Percentiles rank a stretch among this genome's conserved stretches.
Evolutionary conservation across 2,113 vertebrate species (phyloP).

Genomic region (Dasyurus viverrinus): DNA sequence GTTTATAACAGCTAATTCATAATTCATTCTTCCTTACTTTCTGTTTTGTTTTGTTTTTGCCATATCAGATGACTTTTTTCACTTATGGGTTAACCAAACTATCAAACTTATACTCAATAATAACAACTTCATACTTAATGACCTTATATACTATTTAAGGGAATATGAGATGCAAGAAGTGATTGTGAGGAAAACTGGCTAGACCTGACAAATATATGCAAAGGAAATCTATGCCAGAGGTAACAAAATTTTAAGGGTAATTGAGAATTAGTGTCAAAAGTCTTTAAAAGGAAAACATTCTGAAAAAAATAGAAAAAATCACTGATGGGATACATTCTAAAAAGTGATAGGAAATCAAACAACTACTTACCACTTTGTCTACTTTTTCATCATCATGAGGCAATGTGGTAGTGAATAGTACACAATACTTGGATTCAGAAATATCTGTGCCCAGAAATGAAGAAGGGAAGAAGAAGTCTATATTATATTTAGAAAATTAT

Average conservation of each 20-base stretch:
- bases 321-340: not conserved
- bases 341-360: not conserved
- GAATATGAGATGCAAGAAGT: not conserved
- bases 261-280: not conserved
- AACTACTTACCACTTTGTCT: not conserved
- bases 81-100: not conserved
- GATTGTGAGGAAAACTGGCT: not conserved
- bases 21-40: not conserved
- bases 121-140: not conserved
- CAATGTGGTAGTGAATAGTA: not conserved
- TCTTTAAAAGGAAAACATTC: not conserved
- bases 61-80: not conserved
- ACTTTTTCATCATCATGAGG: not conserved
- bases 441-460: not conserved
- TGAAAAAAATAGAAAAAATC: not conserved
- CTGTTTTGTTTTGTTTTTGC: not conserved
- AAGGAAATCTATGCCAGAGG: not conserved
- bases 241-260: not conserved
- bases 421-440: not conserved
- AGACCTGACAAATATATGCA: not conserved
- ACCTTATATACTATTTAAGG: not conserved
- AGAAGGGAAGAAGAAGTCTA: not conserved
- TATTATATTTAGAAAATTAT: not conserved
- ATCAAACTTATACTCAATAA: not conserved
- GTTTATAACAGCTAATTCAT: not conserved